phyloP scores from a whole-genome alignment of 2,888 invertebrate genomes.

The Lypha dubia region DNA sequence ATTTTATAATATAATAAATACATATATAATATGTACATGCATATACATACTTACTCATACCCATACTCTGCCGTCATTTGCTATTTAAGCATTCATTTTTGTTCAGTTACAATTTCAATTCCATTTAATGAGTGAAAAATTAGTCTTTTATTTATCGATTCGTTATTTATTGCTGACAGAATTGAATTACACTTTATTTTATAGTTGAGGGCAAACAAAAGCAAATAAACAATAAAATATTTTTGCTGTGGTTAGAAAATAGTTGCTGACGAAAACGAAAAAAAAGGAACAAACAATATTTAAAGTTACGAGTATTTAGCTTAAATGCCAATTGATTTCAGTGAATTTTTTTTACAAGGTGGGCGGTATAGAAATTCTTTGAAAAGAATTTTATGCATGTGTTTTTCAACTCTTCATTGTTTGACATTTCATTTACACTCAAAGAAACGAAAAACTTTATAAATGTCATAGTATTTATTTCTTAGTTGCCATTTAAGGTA shows the following conservation, averaged over 20 bases:
- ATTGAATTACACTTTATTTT: conserved; percentile 49
- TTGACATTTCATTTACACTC: no score
- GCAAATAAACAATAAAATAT: conserved; percentile 41
- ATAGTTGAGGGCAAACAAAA: conserved; percentile 20
- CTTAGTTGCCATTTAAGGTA: no score
- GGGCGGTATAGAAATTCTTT: no score
- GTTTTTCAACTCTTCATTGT: no score
- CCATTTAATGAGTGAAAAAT: background rate
- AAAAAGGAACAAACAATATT: background rate
- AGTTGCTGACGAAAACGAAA: background rate
- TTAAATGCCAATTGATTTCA: conserved; percentile 29
- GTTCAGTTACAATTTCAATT: conserved; percentile 33
- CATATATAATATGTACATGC: no score
- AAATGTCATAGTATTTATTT: no score
- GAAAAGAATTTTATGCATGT: no score
- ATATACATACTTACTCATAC: background rate
- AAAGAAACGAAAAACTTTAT: no score
- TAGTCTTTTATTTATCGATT: conserved; percentile 12
- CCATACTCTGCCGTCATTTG: conserved; percentile 16
- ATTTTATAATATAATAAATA: background rate
- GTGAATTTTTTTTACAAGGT: background rate
- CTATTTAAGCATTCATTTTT: conserved; percentile 44
- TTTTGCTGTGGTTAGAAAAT: conserved; percentile 55
- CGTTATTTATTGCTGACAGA: conserved; percentile 40
- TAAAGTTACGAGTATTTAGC: conserved; percentile 37